Evolutionary conservation across 2,797 vertebrate species (phyloP), one percentile per base, ranked within the genome.

Genomic region (Bryconaethiops microstoma): DNA sequence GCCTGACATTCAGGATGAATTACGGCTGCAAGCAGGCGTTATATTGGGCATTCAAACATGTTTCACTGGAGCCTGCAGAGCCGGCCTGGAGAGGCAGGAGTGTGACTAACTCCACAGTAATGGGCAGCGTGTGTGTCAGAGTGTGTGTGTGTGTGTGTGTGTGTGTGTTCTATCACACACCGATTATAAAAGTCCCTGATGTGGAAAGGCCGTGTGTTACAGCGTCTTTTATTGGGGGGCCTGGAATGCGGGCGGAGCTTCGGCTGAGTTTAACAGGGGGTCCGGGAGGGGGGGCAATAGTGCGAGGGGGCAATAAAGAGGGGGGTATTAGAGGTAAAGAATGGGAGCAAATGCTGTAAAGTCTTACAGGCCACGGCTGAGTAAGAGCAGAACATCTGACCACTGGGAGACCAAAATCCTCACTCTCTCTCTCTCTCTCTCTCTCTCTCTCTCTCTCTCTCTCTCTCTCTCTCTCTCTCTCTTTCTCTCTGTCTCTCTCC

Each of bases 161-260:
- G 71, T 79, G 63, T 67, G 48, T 75, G 59, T 10, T 63, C 74
- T 79, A 74, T 74, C 76, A 71, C 35, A 40, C 74, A 69, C 35
- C 62, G 76, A 52, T 65, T 62, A 84, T 82, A 81, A 85, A 85
- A 84, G 70, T 71, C 40, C 57, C 64, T 82, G 74, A 84, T 81
- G 78, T 78, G 73, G 82, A 84, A 84, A 64, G 68, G 63, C 78
- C 54, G 63, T 52, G 80, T 76, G 72, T 70, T 78, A 52, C 73
- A 79, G 62, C 76, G 39, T 39, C 65, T 87, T 87, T 87, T 85
- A 78, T n/a, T 81, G 78, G 82, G 67, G 75, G 54, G 78, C 77
- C 19, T 87, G 86, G 82, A 87, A 84, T 84, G 83, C 72, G 21
- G 74, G 71, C 59, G 78, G 65, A 65, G 75, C 67, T 78, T 74